Conservation (phyloP, 2,888 invertebrate genomes). For the Ectemnius cavifrons region DNA sequence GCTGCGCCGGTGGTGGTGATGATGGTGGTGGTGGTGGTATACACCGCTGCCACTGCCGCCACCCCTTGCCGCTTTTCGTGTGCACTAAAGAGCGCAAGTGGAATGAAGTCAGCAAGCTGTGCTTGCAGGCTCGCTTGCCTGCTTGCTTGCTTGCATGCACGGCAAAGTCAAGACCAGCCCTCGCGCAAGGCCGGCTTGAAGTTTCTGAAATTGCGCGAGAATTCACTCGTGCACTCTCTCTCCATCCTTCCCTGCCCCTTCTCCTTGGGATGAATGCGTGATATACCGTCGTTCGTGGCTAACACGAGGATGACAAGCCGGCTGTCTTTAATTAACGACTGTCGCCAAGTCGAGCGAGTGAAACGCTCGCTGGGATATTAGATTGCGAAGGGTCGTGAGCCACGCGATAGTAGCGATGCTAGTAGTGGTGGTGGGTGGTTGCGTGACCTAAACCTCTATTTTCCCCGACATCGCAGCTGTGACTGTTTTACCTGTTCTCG, state of each 20-base stretch:
- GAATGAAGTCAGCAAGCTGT: too few relatives aligned
- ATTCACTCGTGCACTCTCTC: neutral
- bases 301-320: slow-evolving; percentile 52
- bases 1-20: neutral
- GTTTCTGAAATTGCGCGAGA: too few relatives aligned
- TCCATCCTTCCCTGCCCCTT: neutral
- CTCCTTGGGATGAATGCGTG: slow-evolving; percentile 5
- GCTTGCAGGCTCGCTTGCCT: too few relatives aligned
- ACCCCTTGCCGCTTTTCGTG: too few relatives aligned
- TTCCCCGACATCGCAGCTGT: slow-evolving; percentile 32
- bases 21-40: too few relatives aligned
- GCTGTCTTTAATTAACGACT: slow-evolving; percentile 58
- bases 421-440: slow-evolving; percentile 33
- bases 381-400: slow-evolving; percentile 28
- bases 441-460: slow-evolving; percentile 57
- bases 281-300: slow-evolving; percentile 22
- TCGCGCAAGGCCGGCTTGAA: too few relatives aligned
- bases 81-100: too few relatives aligned
- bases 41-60: too few relatives aligned
- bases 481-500: slow-evolving; percentile 43
- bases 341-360: slow-evolving; percentile 37
- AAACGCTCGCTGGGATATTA: neutral
- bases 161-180: too few relatives aligned
- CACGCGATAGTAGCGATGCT: too few relatives aligned
- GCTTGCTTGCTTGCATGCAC: too few relatives aligned